These are phyloP conservation scores for Tolypeutes matacus DNA, from an alignment of 2,797 vertebrate genomes.

Conservation along the genomic window DNA sequence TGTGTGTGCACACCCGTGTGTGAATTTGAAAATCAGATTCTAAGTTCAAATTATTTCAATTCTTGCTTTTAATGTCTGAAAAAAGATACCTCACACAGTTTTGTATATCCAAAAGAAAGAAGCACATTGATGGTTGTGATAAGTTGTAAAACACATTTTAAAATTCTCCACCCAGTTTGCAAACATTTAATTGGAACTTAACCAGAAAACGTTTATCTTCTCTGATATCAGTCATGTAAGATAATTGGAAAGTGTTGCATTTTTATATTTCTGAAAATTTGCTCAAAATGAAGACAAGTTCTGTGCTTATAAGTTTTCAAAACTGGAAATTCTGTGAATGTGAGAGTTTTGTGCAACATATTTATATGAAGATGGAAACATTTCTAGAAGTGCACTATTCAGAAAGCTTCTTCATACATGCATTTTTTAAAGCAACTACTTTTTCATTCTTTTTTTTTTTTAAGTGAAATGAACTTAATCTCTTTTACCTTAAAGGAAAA, in stretches of 20 bases:
- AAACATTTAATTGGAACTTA: background rate
- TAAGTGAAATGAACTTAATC: background rate
- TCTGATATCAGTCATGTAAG: background rate
- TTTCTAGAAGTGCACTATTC: background rate
- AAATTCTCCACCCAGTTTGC: background rate
- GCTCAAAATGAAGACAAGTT: background rate
- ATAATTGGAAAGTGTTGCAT: background rate
- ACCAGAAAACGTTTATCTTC: background rate
- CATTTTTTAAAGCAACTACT: background rate
- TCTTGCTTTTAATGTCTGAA: background rate
- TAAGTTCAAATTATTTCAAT: background rate
- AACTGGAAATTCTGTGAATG: constrained; percentile 18
- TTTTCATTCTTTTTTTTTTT: background rate
- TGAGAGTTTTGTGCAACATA: background rate
- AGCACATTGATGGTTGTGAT: background rate
- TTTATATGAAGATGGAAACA: background rate
- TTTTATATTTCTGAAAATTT: constrained; percentile 7
- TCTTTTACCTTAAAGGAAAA: background rate
- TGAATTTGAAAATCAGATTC: background rate
- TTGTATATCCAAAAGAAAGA: background rate
- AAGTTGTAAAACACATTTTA: background rate
- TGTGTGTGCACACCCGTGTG: too few relatives aligned
- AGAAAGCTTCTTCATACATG: background rate
- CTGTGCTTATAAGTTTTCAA: background rate
- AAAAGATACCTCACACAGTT: background rate